Evolutionary conservation across 2,113 vertebrate species (phyloP), one percentile per base, ranked within the genome.

Genomic region (Xiphias gladius): DNA sequence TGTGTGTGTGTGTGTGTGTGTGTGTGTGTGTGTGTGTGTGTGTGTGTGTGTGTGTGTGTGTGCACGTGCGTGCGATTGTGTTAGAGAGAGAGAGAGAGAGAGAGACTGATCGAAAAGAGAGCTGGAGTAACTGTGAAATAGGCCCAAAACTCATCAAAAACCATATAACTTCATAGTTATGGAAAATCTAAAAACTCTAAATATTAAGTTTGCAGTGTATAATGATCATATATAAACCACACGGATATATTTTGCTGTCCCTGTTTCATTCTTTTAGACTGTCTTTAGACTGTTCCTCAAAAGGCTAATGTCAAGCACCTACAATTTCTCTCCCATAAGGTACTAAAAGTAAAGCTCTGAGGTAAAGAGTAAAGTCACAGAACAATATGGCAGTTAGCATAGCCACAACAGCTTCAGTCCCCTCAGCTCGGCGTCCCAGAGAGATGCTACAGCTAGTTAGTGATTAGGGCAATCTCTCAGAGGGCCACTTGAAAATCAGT

Each of bases 401-500:
- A 52, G 72, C 52, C 20, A 0, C 24, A 57, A 24, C 64, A 39
- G 66, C 41, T 62, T 59, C 1, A n/a, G 64, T 54, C 52, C 65
- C 76, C 62, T 69, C 75, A 73, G 85, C 75, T 50, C n/a, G 64
- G 22, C 82, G 73, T 65, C 81, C 87, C 62, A 19, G 61, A 85
- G 86, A 87, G 61, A 82, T 64, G 71, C 80, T 78, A 30, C 79
- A 78, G 85, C 82, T 88, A 82, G 90, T 87, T 79, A 88, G 78
- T 32, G 72, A 88, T 87, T 85, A 80, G 63, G 10, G 69, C 22
- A 10, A 41, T 63, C 62, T 89, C 92, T 90, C 88, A 35, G 69
- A 87, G 88, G 89, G 70, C 57, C 80, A 82, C 81, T 92, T 89
- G 88, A 84, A 91, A 93, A 91, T 91, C 92, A 86, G 90, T 93